Conservation (phyloP, 2,113 vertebrate species). For the Phalacrocorax brasilianus region DNA sequence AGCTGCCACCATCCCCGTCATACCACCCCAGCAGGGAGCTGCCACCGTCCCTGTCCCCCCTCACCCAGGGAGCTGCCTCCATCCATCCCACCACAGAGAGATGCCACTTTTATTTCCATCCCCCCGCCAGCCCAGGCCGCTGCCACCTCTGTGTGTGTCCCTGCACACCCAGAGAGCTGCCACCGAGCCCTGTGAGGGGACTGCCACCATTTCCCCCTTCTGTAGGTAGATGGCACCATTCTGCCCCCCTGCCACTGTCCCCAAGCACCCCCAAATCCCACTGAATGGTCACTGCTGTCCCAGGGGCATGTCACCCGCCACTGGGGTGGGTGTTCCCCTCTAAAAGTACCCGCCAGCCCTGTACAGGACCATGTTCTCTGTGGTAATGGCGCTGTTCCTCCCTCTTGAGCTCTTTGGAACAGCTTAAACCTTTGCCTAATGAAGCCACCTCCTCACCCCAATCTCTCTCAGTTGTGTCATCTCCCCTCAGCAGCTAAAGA, state of each 20-base stretch:
- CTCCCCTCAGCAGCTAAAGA: rapidly evolving
- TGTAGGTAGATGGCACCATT: not conserved
- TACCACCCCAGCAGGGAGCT: not conserved
- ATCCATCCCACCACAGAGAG: not conserved
- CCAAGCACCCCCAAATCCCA: not conserved
- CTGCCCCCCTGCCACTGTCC: not conserved
- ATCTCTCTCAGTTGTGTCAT: rapidly evolving
- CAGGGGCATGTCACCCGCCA: not conserved
- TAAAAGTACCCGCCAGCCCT: not conserved
- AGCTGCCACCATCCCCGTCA: too few relatives aligned
- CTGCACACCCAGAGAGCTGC: not conserved
- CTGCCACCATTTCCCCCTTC: not conserved
- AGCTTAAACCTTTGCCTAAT: rapidly evolving
- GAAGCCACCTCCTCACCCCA: rapidly evolving
- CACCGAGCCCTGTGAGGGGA: not conserved
- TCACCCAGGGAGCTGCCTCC: too few relatives aligned
- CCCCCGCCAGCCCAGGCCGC: too few relatives aligned
- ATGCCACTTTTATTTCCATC: not conserved
- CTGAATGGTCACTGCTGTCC: too few relatives aligned
- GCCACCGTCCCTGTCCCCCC: too few relatives aligned
- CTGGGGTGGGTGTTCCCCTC: rapidly evolving
- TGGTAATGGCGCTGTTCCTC: rapidly evolving
- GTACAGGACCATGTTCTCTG: rapidly evolving
- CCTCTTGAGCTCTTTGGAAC: not conserved
- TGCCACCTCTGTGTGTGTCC: not conserved